Conservation (phyloP, 2,888 invertebrate genomes). For the Eilema depressum region DNA sequence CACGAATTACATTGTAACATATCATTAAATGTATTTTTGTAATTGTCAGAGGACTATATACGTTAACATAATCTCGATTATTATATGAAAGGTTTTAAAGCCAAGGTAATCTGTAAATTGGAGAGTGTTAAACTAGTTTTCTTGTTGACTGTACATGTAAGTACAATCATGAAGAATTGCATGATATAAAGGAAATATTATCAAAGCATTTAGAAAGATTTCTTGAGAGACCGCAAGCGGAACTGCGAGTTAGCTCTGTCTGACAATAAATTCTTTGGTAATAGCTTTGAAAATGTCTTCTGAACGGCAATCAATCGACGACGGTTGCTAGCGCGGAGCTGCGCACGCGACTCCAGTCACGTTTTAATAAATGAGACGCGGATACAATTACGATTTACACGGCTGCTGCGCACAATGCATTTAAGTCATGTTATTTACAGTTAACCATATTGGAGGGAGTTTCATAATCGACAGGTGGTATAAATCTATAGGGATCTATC, state of each 20-base stretch:
- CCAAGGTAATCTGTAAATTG: neutral
- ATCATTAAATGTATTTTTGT: neutral
- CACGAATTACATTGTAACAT: neutral
- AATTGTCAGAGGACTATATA: neutral
- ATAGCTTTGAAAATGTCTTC: conserved; percentile 27
- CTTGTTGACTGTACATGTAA: neutral
- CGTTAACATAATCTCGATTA: too few relatives aligned
- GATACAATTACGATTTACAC: conserved; percentile 50
- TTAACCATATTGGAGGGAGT: conserved; percentile 22
- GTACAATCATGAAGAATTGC: neutral
- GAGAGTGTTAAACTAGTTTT: neutral
- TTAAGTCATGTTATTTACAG: conserved; percentile 24
- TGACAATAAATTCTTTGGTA: conserved; percentile 28
- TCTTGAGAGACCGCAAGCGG: neutral
- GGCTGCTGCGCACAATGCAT: conserved; percentile 30
- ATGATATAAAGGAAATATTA: neutral
- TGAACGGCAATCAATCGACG: conserved; percentile 37
- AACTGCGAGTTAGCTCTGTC: neutral
- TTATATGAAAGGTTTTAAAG: neutral
- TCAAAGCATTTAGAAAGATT: neutral
- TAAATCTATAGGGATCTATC: too few relatives aligned
- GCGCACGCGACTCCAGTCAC: conserved; percentile 59
- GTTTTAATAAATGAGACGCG: conserved; percentile 57
- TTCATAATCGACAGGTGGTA: neutral
- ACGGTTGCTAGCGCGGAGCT: conserved; percentile 28